Evolutionary conservation across 2,888 invertebrate genomes (phyloP), one percentile per base, ranked within the genome.

Genomic region (Eupeodes luniger): DNA sequence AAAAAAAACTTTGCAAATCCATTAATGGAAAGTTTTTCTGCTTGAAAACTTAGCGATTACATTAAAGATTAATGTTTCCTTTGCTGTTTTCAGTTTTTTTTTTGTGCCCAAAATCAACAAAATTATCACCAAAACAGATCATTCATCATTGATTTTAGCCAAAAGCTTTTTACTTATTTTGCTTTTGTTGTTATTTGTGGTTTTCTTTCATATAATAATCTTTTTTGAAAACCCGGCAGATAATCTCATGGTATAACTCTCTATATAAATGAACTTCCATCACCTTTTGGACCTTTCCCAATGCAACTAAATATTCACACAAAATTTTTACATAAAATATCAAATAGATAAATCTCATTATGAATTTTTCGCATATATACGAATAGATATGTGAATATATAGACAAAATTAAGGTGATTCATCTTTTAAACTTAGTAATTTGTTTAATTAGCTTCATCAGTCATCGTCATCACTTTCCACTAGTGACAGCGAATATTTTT

Each of bases 401-500:
- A 1, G 14, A 9, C 14, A 16, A 57, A 27, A 47, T 34, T 4
- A 4, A 34, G 59, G 72, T 72, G 72, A 72, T 72, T 67, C 77
- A 77, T 81, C 81, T 81, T 69, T 74, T 40, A 40, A 57, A 67
- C 59, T 76, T 62, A 27, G 76, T 47, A 76, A 76, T 66, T 70
- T 53, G 34, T 36, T 57, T 70, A 69, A 88, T 88, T 80, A 78
- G 57, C 69, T 49, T 27, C 83, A 86, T 83, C 86, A 64, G 76
- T 84, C 87, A 80, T 82, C 82, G 80, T 87, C 86, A 77, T 76
- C 86, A 86, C 85, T 86, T 86, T 82, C 62, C 59, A 81, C 49
- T 53, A 47, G 72, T 59, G 78, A 83, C 69, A 85, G 78, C 78
- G 59, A 27, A 9, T 9, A 40, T 40, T 40, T 40, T 40, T 40